Evolutionary conservation across 1,140 invertebrate species (phyloP), one percentile per base, ranked within the genome.

Genomic region (Drosophila quadrilineata): DNA sequence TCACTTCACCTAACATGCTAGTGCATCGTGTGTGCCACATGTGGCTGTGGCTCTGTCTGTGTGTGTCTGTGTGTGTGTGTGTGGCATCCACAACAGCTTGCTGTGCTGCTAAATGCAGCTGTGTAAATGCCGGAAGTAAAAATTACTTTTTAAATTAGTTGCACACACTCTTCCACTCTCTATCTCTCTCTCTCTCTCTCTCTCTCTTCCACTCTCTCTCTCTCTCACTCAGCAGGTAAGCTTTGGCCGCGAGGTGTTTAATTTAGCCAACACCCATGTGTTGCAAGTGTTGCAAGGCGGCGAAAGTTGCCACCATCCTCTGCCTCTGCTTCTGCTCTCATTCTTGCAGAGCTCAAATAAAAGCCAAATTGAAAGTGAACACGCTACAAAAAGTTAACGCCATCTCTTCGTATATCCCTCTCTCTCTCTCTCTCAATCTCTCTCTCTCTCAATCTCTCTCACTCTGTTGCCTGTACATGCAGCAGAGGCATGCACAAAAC

Each of bases 111-210:
- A 56, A 75, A 59, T 84, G 65, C 79, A 84, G 79, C 77, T 84
- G 77, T 77, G 73, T 73, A 84, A 84, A 84, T 77, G 73, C 77
- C 77, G 77, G 77, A 84, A 84, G 77, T 77, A 77, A 77, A 67
- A 84, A 84, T 84, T 84, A 84, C 77, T 84, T 84, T 84, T 85
- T 84, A 84, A 84, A 84, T 84, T 85, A 84, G 77, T 84, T 77
- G 50, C 77, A 50, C 45, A 73, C 41, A 46, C 38, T 26, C 41
- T 45, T 22, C 54, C 50, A 35, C 14, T 36, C 31, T 41, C 19
- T 41, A 36, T 16, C 10, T 22, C 6, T 10, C 14, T 17, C 28
- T 26, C 5, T 17, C 21, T 28, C 24, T 10, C 24, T 48, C 19
- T 17, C 21, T 46, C 26, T 8, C 6, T 14, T 14, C 8, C 33